These are phyloP conservation scores for Zoroaster sp. DNA, from an alignment of 53 echinoderm and acorn worm species.

Conservation along the genomic window DNA sequence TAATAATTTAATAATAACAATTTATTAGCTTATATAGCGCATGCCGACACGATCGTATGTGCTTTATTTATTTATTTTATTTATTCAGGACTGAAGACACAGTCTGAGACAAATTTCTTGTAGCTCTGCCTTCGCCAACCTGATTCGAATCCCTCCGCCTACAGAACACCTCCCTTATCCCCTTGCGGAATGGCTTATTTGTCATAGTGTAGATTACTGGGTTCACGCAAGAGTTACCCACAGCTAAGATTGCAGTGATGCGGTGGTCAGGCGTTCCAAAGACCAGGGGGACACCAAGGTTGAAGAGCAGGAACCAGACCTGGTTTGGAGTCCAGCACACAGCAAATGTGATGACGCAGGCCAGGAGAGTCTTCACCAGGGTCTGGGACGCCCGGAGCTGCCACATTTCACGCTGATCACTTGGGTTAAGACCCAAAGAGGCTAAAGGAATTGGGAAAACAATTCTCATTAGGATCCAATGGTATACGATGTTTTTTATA, in stretches of 20 bases:
- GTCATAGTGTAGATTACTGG: slow-evolving; percentile 28
- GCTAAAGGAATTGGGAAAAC: not conserved
- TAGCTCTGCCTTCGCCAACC: too few species aligned
- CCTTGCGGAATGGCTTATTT: not conserved
- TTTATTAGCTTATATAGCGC: too few species aligned
- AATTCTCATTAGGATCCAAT: too few species aligned
- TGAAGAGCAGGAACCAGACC: not conserved
- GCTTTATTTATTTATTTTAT: too few species aligned
- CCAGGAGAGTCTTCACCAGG: not conserved
- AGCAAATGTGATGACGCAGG: not conserved
- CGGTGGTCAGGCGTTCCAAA: not conserved
- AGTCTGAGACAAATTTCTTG: too few species aligned
- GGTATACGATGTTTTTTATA: too few species aligned
- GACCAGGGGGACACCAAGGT: not conserved
- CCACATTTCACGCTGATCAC: not conserved
- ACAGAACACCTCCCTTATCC: not conserved
- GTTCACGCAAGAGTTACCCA: slow-evolving; percentile 28
- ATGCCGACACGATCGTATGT: too few species aligned
- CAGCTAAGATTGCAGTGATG: not conserved
- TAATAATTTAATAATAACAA: too few species aligned
- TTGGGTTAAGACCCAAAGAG: not conserved
- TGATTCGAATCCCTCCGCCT: not conserved
- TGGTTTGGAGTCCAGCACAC: not conserved
- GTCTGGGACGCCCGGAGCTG: too few species aligned
- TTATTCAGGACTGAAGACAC: too few species aligned